Percentiles rank a stretch among this genome's conserved stretches.
Conservation (phyloP, 1,140 invertebrate genomes). For the Tetragnatha versicolor region DNA sequence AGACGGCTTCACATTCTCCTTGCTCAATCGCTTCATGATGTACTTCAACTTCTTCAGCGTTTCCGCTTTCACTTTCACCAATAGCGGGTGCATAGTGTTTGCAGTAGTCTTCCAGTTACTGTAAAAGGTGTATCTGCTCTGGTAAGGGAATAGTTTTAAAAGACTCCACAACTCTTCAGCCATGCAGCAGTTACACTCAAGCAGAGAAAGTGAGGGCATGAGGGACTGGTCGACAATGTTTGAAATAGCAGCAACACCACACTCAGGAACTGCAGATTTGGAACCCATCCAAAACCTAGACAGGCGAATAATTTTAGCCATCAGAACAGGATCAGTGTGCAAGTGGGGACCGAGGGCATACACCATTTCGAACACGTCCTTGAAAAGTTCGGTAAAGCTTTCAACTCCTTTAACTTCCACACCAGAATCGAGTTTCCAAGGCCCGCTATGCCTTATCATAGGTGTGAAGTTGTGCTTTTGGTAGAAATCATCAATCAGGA, state of each 20-base stretch:
- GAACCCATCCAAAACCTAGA: constrained; percentile 60
- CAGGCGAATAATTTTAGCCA: constrained; percentile 66
- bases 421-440: constrained; percentile 4
- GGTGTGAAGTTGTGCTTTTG: constrained; percentile 69
- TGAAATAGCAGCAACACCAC: constrained; percentile 32
- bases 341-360: constrained; percentile 86
- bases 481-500: constrained; percentile 88
- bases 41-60: constrained; percentile 91
- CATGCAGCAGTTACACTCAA: constrained; percentile 93
- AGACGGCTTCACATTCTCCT: constrained; percentile 97
- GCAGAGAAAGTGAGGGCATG: constrained; percentile 86
- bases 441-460: not conserved
- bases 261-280: constrained; percentile 35
- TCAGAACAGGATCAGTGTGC: constrained; percentile 83
- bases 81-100: constrained; percentile 78
- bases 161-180: constrained; percentile 95
- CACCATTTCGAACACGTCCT: constrained; percentile 86
- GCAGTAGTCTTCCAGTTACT: constrained; percentile 93
- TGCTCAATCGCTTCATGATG: constrained; percentile 96
- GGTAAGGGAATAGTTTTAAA: constrained; percentile 90
- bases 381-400: constrained; percentile 76
- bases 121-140: constrained; percentile 69
- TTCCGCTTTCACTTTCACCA: constrained; percentile 83
- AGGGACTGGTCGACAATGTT: constrained; percentile 81
- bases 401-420: constrained; percentile 65